Evolutionary conservation across 2,888 invertebrate genomes (phyloP), one percentile per base, ranked within the genome.

Genomic region (Hydraecia micacea): DNA sequence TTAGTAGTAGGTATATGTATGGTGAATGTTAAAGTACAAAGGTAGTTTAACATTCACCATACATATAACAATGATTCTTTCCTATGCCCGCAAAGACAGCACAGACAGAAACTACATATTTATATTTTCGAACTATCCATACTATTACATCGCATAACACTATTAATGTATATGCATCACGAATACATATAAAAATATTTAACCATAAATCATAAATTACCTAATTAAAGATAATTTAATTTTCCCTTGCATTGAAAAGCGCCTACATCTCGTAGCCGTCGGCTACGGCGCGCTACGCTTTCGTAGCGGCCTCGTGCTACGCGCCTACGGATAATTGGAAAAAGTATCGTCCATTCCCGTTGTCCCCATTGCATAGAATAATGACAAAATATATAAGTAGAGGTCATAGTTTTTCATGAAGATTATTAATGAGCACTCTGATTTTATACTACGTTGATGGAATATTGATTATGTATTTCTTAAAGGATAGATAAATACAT

Each of bases 221-320:
- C 28, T 13, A 49, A 39, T 36, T 13, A 15, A 21, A 62, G 28
- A 25, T 21, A 21, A 52, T 11, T 9, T 11, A 0, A 39, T 46
- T 75, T 72, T 25, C 55, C 36, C 21, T 62, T 2, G 15, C 13
- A 49, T 49, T 68, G 28, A 67, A 67, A 68, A 81, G 67, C 63
- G 73, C 70, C 58, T 63, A 73, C 32, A 36, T 32, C 32, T 46
- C 83, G 86, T 79, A 79, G 80, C 86, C 85, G 86, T 49, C 86
- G 84, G 86, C 85, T 85, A 85, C 84, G 75, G 15, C 28, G 75
- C 52, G 76, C 86, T 86, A 85, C 86, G 83, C 7, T 28, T 15
- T n/a, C 86, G 84, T 86, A 83, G 84, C 71, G 6, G 25, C 5
- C 13, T 9, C 18, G 36, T 70, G 75, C 79, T 84, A 84, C 84